Conservation (phyloP, 2,888 invertebrate genomes). For the Punctoribates punctum region DNA sequence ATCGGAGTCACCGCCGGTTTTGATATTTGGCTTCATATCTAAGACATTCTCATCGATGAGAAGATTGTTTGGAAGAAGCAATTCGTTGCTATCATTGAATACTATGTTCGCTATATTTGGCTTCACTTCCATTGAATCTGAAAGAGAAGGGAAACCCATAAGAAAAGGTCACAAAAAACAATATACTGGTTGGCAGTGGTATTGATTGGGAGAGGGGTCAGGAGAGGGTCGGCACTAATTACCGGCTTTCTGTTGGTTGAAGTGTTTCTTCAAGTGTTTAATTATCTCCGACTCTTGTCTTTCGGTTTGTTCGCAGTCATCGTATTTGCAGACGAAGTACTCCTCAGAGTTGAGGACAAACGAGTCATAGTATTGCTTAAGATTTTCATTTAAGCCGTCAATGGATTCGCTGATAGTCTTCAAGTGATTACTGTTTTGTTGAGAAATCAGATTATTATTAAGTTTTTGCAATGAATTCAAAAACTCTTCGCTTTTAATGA, state of each 20-base stretch:
- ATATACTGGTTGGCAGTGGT: background rate
- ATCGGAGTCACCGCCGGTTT: background rate
- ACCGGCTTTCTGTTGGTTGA: background rate
- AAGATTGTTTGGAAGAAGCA: constrained; percentile 8
- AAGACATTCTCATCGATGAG: background rate
- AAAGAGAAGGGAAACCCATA: background rate
- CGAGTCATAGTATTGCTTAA: background rate
- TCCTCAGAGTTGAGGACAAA: background rate
- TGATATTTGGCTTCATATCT: background rate
- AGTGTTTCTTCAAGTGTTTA: constrained; percentile 7
- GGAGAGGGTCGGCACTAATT: no score
- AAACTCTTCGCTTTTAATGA: background rate
- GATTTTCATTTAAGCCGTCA: constrained; percentile 2
- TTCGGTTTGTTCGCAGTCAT: constrained; percentile 13
- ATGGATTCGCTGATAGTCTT: background rate
- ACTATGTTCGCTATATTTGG: background rate
- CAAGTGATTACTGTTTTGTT: background rate
- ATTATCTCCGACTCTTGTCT: background rate
- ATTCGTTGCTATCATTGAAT: constrained; percentile 10
- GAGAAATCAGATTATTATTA: background rate
- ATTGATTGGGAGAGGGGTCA: background rate
- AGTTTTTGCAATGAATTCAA: background rate
- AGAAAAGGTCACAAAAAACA: background rate
- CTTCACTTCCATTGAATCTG: background rate
- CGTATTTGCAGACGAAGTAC: constrained; percentile 6